Evolutionary conservation across 2,113 vertebrate species (phyloP), one percentile per base, ranked within the genome.

Genomic region (Oreocharis arfaki): DNA sequence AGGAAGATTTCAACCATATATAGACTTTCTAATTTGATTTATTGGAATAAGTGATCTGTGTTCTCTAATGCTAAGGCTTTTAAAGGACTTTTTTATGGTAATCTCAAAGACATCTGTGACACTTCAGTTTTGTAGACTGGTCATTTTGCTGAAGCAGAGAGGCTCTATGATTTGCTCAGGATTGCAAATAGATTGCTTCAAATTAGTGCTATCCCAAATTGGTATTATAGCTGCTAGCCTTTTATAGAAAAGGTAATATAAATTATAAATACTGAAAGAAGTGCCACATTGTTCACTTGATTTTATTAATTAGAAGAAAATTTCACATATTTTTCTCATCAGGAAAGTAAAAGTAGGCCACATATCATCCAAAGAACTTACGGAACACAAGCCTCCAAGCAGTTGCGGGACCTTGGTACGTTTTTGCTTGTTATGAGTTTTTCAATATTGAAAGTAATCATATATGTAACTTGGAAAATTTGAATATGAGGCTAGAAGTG

Each of bases 291-390:
- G 95, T 90, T 97, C 33, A 64, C n/a, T 92, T 92, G 68, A 61
- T 30, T 15, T 68, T 60, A 56, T 52, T 94, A 63, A 84, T 70
- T 74, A 71, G 18, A 76, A 93, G 47, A 87, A 75, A 65, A 84
- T 70, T 13, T 70, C 59, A 68, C 16, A 5, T 64, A 14, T 97
- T 93, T 96, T 92, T 93, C 41, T 74, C 97, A 92, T 39, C 94
- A 98, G 98, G 97, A 97, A 95, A 97, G 94, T 89, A 96, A 96
- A 96, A 97, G 98, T 33, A 97, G 98, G 56, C 98, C 98, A 44
- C 98, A 98, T 52, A 75, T 98, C 44, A 98, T 98, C 87, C 97
- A 98, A 96, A 98, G 97, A 97, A 97, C 87, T 57, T 91, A 96
- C 0, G 97, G 96, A 50, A 92, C 95, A 77, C 97, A 96, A 77